phyloP scores from a whole-genome alignment of 2,113 vertebrate species.

The Bos indicus region DNA sequence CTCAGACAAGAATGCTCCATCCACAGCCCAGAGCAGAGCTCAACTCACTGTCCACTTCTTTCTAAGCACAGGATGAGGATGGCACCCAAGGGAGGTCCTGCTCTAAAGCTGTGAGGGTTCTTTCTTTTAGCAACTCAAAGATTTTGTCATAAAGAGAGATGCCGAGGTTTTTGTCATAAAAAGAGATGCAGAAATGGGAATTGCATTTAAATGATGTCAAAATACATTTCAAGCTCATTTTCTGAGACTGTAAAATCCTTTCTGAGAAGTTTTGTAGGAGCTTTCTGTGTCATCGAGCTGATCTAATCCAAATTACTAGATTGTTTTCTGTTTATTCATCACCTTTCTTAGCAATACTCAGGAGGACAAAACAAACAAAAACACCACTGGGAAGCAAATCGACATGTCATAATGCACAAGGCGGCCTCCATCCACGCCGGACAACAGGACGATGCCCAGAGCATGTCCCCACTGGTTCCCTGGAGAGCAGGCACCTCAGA shows the following conservation, averaged over 20 bases:
- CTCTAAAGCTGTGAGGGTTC: no score
- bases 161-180: not conserved
- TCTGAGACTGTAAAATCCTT: not conserved
- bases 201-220: not conserved
- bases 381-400: not conserved
- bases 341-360: not conserved
- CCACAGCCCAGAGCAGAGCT: not conserved
- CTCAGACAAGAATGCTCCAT: not conserved
- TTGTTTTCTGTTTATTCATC: not conserved
- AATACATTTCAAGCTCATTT: not conserved
- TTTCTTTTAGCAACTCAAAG: not conserved
- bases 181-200: not conserved
- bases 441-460: fast-evolving
- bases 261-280: not conserved
- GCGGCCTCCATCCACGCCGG: not conserved
- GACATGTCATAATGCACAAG: fast-evolving
- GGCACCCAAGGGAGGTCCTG: not conserved
- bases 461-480: fast-evolving
- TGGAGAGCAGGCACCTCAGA: not conserved
- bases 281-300: fast-evolving
- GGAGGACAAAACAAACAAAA: not conserved
- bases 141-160: not conserved
- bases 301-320: not conserved
- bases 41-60: no score
- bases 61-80: not conserved